Base-by-base conservation (phyloP, 2,888 invertebrate genomes). In the Selenia dentaria region DNA sequence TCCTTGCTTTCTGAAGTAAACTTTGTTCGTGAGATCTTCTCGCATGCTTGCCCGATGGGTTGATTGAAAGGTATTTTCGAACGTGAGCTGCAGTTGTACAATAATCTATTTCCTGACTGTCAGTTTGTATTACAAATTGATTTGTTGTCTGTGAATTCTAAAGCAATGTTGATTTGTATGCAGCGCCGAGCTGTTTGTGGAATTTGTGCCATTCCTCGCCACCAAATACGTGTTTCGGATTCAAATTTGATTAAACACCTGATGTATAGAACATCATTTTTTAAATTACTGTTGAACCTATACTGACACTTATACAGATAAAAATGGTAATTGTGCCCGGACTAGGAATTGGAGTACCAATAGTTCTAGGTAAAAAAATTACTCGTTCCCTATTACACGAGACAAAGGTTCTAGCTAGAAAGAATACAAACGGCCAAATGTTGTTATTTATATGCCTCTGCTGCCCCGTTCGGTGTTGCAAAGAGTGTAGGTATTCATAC, bases 21-120 rank as follows among this genome's bases (percentile, higher is more conserved):
- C 75, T 74, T 70, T 63, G 70, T 64, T 70, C 70, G 70, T 73
- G 70, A 67, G 63, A 67, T 65, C 62, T 59, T 65, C 58, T 48
- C 64, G 66, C 39, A 67, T 69, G 62, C 61, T 52, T 65, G 64
- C 63, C 62, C 69, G 73, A 75, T 78, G 70, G 64, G 73, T 74
- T 81, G 81, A 82, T 83, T 79, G 82, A 83, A 79, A 76, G 77
- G 67, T 74, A 74, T 79, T 79, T 72, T 63, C 58, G 68, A 64
- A 80, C 74, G 77, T 78, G 77, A 64, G 45, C 52, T 52, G 52
- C 55, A 47, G 54, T 57, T 54, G 42, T 51, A 50, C 57, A 52
- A 58, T 59, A 52, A 51, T 45, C 51, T 47, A 26, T 40, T 50
- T 40, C 42, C 26, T 26, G 9, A 29, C 20, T 55, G 40, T 50